A percentile compares a stretch with the other conserved stretches of the same genome.
phyloP scores from a whole-genome alignment of 2,888 invertebrate species.

The Hydropsyche betteni region DNA sequence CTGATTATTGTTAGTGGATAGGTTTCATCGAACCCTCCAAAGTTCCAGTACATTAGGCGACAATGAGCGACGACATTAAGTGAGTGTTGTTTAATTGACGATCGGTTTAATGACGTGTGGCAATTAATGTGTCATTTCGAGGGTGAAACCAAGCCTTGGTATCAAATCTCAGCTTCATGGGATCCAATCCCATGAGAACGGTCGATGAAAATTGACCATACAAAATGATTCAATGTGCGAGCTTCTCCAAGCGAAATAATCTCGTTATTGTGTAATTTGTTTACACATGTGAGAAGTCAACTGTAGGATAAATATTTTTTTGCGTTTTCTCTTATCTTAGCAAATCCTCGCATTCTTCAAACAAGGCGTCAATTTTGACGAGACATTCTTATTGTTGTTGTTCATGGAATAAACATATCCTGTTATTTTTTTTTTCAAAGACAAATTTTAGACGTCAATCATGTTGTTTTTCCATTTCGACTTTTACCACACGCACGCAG shows the following conservation, averaged over 20 bases:
- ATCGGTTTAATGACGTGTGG: conserved; percentile 39
- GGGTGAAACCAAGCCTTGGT: background rate
- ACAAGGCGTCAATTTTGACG: conserved; percentile 8
- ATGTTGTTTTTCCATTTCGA: background rate
- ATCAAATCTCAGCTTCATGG: too few relatives aligned
- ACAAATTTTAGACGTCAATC: conserved; percentile 5
- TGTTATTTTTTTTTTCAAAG: conserved; percentile 3
- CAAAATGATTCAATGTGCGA: background rate
- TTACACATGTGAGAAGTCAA: conserved; percentile 1
- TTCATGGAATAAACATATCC: background rate
- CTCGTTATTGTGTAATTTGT: background rate
- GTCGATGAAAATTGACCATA: conserved; percentile 6
- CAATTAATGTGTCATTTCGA: conserved; percentile 37
- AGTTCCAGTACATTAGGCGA: conserved; percentile 36
- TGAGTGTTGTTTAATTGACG: conserved; percentile 40
- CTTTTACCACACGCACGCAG: background rate
- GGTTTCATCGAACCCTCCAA: conserved; percentile 3
- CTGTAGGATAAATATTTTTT: background rate
- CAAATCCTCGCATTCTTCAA: background rate
- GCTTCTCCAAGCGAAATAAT: background rate
- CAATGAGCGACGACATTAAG: conserved; percentile 37
- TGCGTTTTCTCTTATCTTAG: background rate
- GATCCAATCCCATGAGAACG: too few relatives aligned
- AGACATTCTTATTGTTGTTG: background rate
- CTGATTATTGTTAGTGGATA: background rate